These are phyloP conservation scores for Onthophagus sagittarius DNA, from an alignment of 2,888 invertebrate genomes.

Conservation along the genomic window DNA sequence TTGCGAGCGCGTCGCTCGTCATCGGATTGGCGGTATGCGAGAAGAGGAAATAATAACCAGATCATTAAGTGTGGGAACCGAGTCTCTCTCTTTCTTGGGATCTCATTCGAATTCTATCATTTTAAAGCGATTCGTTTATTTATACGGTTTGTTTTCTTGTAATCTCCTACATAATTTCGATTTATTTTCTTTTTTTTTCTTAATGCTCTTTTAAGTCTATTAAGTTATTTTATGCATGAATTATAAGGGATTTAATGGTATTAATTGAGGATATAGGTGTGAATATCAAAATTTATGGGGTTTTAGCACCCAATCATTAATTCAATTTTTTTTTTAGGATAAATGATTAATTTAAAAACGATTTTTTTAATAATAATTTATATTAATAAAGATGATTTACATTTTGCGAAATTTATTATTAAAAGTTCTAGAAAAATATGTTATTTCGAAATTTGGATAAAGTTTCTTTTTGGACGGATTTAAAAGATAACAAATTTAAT, in stretches of 20 bases:
- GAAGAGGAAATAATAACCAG: constrained; percentile 13
- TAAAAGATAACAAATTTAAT: background rate
- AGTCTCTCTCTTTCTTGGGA: constrained; percentile 1
- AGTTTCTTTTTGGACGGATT: background rate
- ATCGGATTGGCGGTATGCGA: background rate
- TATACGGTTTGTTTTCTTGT: background rate
- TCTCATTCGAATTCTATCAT: constrained; percentile 7
- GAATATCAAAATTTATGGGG: background rate
- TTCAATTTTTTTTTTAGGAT: background rate
- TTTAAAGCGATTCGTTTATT: background rate
- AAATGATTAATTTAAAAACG: background rate
- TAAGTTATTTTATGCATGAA: no score
- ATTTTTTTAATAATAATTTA: background rate
- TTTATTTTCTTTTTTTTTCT: background rate
- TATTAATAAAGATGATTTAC: background rate
- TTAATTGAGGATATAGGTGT: no score
- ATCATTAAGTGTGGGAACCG: constrained; percentile 19
- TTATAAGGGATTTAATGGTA: no score
- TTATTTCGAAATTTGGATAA: background rate
- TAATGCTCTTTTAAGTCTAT: no score
- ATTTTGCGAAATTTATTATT: background rate
- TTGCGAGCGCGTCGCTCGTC: background rate
- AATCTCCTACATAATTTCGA: background rate
- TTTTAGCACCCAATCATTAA: background rate
- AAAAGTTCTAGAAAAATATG: background rate